Evolutionary conservation across 2,888 invertebrate genomes (phyloP), one percentile per base, ranked within the genome.

Genomic region (Ernsta delagoae): DNA sequence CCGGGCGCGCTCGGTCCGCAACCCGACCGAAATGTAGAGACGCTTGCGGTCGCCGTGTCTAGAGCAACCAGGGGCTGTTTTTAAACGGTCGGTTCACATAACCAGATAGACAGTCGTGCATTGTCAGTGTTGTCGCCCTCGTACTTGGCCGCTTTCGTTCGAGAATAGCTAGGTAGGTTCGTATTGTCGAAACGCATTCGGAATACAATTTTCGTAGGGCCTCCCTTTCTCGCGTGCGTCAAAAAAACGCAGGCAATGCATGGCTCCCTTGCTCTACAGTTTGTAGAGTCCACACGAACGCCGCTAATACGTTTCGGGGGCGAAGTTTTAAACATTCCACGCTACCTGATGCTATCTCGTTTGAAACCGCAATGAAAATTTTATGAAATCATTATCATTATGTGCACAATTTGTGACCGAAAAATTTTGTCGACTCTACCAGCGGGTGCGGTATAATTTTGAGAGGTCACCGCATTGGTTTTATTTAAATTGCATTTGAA

Each of bases 161-260:
- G n/a, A n/a, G n/a, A n/a, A n/a, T n/a, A n/a, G n/a, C n/a, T n/a
- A n/a, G n/a, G n/a, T n/a, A n/a, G n/a, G n/a, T n/a, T n/a, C n/a
- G n/a, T n/a, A n/a, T n/a, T n/a, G n/a, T 79, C 75, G 75, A 54
- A 76, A 76, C 84, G 83, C 86, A 87, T 90, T 90, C 83, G 83
- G 86, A 86, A 86, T 77, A 81, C 85, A 84, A 82, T 81, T 78
- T 75, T 73, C 73, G 76, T 86, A 74, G 73, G 80, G 81, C 77
- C 77, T 91, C 91, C 80, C 88, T 80, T 79, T 92, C 90, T 82
- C 75, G 74, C 83, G 83, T 80, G 83, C 83, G 85, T 77, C 54
- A 84, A 86, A 83, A 89, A 85, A 87, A 85, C 90, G 36, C 60
- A 68, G 67, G 67, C 67, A 39, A 68, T 39, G n/a, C n/a, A n/a